phyloP scores from a whole-genome alignment of 2,888 invertebrate species.

The Dynastes hyllus region DNA sequence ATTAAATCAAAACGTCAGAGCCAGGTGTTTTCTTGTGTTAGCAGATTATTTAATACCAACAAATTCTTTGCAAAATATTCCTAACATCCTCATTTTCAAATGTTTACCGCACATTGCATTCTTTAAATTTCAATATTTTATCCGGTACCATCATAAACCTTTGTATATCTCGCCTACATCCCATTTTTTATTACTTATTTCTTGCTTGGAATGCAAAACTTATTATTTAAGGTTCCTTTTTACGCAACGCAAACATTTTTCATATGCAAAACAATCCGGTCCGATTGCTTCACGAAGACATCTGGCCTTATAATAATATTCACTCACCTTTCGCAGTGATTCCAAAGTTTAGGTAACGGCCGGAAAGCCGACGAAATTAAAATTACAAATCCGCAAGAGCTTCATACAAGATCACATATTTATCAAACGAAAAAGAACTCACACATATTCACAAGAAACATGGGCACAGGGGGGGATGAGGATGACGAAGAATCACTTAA shows the following conservation, averaged over 20 bases:
- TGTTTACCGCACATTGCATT: background rate
- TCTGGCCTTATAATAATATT: constrained; percentile 6
- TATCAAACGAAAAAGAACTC: constrained; percentile 1
- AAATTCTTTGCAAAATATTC: background rate
- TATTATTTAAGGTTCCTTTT: background rate
- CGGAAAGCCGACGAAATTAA: background rate
- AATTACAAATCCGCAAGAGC: background rate
- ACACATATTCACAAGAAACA: background rate
- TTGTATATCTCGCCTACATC: background rate
- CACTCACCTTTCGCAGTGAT: constrained; percentile 34
- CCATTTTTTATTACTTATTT: too few species aligned
- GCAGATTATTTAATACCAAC: background rate
- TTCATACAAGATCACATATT: constrained; percentile 11
- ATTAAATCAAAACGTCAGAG: too few species aligned
- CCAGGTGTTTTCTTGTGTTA: background rate
- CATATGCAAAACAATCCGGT: constrained; percentile 31
- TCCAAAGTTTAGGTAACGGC: constrained; percentile 5
- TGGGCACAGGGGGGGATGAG: too few species aligned
- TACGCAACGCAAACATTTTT: background rate
- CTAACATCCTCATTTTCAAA: background rate
- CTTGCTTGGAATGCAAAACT: background rate
- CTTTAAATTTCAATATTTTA: too few species aligned
- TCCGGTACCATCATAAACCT: background rate
- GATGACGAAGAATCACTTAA: constrained; percentile 9
- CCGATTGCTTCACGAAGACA: constrained; percentile 18